Percentiles rank a stretch among this genome's conserved stretches.
These are phyloP conservation scores for Hypocryptadius cinnamomeus DNA, from an alignment of 2,113 vertebrate genomes.

Conservation along the genomic window DNA sequence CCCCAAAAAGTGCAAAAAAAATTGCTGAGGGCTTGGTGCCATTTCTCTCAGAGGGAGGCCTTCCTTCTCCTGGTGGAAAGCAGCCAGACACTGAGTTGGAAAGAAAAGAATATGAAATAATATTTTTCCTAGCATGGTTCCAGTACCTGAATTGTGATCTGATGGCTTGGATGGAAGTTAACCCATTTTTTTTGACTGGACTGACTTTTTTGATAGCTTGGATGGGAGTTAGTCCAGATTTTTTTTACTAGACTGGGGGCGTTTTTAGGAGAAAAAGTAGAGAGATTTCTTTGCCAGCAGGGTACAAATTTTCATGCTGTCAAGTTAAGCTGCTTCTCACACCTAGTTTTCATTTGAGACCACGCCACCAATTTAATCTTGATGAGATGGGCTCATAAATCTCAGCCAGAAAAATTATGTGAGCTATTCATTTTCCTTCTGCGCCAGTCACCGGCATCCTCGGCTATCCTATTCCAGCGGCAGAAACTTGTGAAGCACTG, in stretches of 20 bases:
- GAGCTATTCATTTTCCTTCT: neutral
- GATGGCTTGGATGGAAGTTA: slow-evolving; percentile 21
- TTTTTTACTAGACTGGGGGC: neutral
- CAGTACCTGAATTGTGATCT: slow-evolving; percentile 48
- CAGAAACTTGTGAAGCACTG: neutral
- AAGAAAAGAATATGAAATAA: slow-evolving; percentile 57
- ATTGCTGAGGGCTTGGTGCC: neutral
- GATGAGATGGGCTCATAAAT: slow-evolving; percentile 7
- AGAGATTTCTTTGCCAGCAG: slow-evolving; percentile 4
- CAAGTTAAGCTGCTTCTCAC: slow-evolving; percentile 20
- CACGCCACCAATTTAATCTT: neutral
- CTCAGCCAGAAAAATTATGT: neutral
- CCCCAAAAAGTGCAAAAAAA: neutral
- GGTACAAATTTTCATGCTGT: slow-evolving; percentile 22
- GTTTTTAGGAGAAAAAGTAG: neutral
- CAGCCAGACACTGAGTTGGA: slow-evolving; percentile 16
- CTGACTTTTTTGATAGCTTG: neutral
- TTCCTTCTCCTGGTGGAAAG: slow-evolving; percentile 36
- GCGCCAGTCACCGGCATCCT: rapidly evolving
- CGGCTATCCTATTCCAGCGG: rapidly evolving
- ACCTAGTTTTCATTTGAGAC: slow-evolving; percentile 17
- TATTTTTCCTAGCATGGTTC: slow-evolving; percentile 60
- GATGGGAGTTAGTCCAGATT: neutral
- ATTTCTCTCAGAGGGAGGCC: slow-evolving; percentile 39
- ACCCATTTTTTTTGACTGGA: neutral